Evolutionary conservation across 1,140 invertebrate species (phyloP).

Genomic region (Agrypnia vestita): DNA sequence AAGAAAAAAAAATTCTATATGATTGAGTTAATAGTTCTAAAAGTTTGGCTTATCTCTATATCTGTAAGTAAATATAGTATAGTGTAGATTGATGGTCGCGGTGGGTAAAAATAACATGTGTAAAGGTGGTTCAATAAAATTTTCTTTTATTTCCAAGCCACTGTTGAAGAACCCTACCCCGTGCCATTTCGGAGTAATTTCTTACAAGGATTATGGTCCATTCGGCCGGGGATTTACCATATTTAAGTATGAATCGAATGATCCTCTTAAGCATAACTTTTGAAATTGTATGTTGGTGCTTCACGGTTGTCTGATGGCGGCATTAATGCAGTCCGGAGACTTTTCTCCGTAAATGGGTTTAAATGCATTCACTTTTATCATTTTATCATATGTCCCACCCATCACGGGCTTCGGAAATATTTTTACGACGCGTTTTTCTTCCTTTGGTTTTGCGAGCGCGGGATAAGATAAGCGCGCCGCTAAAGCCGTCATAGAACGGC

Average conservation of each 20-base stretch:
- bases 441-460: not conserved
- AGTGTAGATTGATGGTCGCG: no score
- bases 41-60: no score
- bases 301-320: slow-evolving; percentile 30
- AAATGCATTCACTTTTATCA: slow-evolving; percentile 37
- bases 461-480: not conserved
- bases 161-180: not conserved
- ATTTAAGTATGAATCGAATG: slow-evolving; percentile 43
- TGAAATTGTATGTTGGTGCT: slow-evolving; percentile 32
- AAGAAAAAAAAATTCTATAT: no score
- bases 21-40: no score
- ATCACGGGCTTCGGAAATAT: not conserved
- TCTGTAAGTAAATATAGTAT: no score
- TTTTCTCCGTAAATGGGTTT: slow-evolving; percentile 31
- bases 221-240: slow-evolving; percentile 23
- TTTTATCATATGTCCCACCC: slow-evolving; percentile 13
- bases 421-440: not conserved
- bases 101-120: no score
- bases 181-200: slow-evolving; percentile 5
- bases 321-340: slow-evolving; percentile 15
- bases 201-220: slow-evolving; percentile 39
- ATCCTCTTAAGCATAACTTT: slow-evolving; percentile 44
- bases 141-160: not conserved
- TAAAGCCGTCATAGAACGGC: not conserved
- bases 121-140: not conserved